Evolutionary conservation across 2,113 vertebrate species (phyloP).

Genomic region (Platysteira castanea): DNA sequence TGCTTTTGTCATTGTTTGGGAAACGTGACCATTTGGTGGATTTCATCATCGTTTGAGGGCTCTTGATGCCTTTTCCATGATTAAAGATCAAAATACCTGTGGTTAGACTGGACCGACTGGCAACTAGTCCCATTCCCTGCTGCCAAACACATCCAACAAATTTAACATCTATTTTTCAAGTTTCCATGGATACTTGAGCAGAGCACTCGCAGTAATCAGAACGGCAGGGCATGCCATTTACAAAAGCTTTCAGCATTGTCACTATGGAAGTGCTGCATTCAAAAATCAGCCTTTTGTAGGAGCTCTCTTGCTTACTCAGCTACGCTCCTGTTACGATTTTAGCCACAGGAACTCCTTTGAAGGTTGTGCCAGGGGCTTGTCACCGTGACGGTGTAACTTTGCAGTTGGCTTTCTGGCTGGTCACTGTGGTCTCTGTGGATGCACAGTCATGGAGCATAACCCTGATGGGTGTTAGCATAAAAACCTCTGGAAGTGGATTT

Average conservation of each 20-base stretch:
- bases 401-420: not conserved
- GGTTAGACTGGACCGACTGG: not conserved
- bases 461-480: not conserved
- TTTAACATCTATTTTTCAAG: constrained; percentile 56
- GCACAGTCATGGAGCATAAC: not conserved
- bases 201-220: constrained; percentile 36
- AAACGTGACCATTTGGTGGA: not conserved
- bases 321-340: not conserved
- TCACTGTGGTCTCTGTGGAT: not conserved
- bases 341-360: not conserved
- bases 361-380: not conserved
- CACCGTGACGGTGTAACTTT: not conserved
- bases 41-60: not conserved
- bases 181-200: constrained; percentile 71
- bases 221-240: not conserved
- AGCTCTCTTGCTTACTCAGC: not conserved
- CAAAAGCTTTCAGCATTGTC: constrained; percentile 7
- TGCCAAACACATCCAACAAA: constrained; percentile 25
- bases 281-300: not conserved
- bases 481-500: not conserved
- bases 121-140: not conserved
- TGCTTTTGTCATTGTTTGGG: not conserved
- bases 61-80: not conserved
- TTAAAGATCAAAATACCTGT: constrained; percentile 1
- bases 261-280: not conserved